phyloP scores from a whole-genome alignment of 2,888 invertebrate species.

The Heliconius cydno region DNA sequence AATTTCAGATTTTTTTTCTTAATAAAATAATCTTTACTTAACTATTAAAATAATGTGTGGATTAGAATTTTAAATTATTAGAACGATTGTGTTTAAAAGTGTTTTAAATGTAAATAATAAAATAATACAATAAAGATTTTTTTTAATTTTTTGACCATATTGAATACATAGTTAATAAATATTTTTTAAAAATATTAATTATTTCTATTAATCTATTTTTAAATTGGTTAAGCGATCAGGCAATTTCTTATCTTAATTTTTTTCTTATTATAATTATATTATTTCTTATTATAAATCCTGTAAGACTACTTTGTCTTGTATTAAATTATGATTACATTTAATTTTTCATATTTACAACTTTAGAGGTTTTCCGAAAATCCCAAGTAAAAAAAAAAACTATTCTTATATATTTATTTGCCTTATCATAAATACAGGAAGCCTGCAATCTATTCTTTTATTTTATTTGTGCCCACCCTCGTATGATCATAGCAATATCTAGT shows the following conservation, averaged over 20 bases:
- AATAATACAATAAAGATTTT: constrained; percentile 11
- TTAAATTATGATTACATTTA: neutral
- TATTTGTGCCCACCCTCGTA: constrained; percentile 44
- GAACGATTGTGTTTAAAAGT: constrained; percentile 44
- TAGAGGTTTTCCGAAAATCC: neutral
- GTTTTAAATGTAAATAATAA: constrained; percentile 44
- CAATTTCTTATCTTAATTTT: no score
- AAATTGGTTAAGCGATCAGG: no score
- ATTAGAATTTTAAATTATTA: constrained; percentile 45
- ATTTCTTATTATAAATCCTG: neutral
- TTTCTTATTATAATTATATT: no score
- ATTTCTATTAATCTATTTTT: no score
- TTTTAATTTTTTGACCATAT: neutral
- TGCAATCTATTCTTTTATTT: neutral
- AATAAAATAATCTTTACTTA: constrained; percentile 10
- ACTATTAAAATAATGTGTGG: constrained; percentile 33
- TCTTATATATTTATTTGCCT: neutral
- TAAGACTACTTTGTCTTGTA: no score
- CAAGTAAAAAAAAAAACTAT: neutral
- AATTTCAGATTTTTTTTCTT: neutral
- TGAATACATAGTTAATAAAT: no score
- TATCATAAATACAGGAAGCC: neutral
- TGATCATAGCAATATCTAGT: constrained; percentile 57
- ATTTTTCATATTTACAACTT: neutral
- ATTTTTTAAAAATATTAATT: no score